Percentiles rank a stretch among this genome's conserved stretches.
These are phyloP conservation scores for Riptortus pedestris DNA, from an alignment of 1,140 invertebrate genomes.

Conservation along the genomic window DNA sequence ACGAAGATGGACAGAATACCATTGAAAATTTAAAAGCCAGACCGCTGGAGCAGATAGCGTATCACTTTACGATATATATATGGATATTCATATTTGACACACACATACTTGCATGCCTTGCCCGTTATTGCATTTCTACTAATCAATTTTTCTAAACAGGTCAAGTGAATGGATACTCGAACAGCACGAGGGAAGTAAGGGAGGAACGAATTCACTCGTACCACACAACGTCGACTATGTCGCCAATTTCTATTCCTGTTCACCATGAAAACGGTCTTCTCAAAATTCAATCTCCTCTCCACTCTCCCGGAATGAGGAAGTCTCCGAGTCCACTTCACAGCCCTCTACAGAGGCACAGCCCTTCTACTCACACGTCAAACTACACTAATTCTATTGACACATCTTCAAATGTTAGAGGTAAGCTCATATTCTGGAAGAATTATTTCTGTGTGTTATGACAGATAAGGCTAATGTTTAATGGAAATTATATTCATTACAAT, in stretches of 20 bases:
- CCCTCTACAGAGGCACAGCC: constrained; percentile 23
- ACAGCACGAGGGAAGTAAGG: neutral
- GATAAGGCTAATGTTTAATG: too few relatives aligned
- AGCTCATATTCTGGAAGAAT: neutral
- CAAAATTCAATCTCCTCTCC: constrained; percentile 26
- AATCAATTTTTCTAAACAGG: too few relatives aligned
- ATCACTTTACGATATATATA: too few relatives aligned
- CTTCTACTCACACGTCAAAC: constrained; percentile 32
- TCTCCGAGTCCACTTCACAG: constrained; percentile 29
- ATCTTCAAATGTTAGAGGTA: constrained; percentile 52
- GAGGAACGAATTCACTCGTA: constrained; percentile 1
- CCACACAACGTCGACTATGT: neutral
- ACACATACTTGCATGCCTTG: too few relatives aligned
- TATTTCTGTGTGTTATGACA: too few relatives aligned
- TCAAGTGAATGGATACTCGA: constrained; percentile 24
- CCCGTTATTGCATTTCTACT: too few relatives aligned
- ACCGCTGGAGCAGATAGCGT: too few relatives aligned
- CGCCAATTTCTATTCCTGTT: constrained; percentile 23
- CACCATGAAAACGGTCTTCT: constrained; percentile 26
- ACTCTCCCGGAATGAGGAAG: constrained; percentile 27
- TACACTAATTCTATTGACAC: constrained; percentile 44
- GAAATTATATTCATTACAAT: too few relatives aligned
- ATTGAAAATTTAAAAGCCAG: too few relatives aligned
- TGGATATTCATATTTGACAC: too few relatives aligned
- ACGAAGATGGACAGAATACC: too few relatives aligned